Percentiles rank a stretch among this genome's conserved stretches.
phyloP scores from a whole-genome alignment of 2,888 invertebrate species.

The Acanthococcus lagerstroemiae region DNA sequence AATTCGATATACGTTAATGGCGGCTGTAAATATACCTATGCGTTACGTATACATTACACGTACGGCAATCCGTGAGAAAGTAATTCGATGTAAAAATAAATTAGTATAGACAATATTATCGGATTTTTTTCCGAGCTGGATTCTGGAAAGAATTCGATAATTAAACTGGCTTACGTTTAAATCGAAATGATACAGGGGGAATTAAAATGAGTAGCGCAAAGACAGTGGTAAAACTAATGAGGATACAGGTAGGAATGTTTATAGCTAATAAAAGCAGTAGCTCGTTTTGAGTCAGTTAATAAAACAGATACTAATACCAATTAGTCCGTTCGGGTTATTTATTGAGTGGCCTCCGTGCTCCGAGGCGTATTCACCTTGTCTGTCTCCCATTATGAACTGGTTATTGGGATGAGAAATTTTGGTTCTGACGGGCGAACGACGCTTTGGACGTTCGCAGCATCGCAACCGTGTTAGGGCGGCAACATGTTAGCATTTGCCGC shows the following conservation, averaged over 20 bases:
- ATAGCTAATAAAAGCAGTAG: conserved; percentile 30
- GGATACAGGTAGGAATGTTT: conserved; percentile 31
- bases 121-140: conserved; percentile 5
- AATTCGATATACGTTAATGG: not conserved
- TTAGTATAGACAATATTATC: conserved; percentile 28
- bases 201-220: conserved; percentile 29
- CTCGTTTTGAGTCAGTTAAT: conserved; percentile 30
- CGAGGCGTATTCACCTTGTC: conserved; percentile 1
- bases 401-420: not conserved
- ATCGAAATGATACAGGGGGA: conserved; percentile 18
- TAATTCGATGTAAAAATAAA: conserved; percentile 20
- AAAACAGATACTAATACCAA: conserved; percentile 31
- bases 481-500: too few species aligned
- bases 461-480: too few species aligned
- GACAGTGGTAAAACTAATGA: conserved; percentile 29
- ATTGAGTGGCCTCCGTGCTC: conserved; percentile 28
- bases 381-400: not conserved
- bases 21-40: not conserved
- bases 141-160: conserved; percentile 23
- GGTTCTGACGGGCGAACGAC: too few species aligned
- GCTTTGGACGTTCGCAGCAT: too few species aligned
- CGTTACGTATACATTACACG: not conserved
- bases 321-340: conserved; percentile 31
- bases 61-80: conserved; percentile 20
- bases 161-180: conserved; percentile 23